Percentiles rank a stretch among this genome's conserved stretches.
Conservation (phyloP, 2,113 vertebrate species). For the Anhinga anhinga region DNA sequence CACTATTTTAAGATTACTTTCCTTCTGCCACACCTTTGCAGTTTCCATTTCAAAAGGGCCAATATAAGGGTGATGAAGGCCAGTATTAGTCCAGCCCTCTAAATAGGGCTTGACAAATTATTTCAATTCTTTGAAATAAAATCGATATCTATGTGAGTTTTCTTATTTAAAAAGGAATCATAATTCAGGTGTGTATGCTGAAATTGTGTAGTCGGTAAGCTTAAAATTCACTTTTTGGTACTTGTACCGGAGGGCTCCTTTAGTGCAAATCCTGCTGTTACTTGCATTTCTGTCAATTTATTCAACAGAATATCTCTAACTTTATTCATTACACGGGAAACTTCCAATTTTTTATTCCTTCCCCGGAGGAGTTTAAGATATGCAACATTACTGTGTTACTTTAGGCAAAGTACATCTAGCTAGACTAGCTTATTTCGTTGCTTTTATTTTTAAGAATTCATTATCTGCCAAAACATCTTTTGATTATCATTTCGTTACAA, state of each 20-base stretch:
- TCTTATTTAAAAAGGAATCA: neutral
- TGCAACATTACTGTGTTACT: neutral
- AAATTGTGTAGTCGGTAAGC: neutral
- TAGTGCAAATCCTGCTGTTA: neutral
- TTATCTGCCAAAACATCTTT: neutral
- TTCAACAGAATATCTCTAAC: neutral
- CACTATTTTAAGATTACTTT: neutral
- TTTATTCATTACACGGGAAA: neutral
- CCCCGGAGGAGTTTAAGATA: neutral
- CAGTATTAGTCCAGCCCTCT: neutral
- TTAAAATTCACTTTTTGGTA: neutral
- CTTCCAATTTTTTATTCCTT: neutral
- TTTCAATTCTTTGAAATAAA: neutral
- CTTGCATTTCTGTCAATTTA: neutral
- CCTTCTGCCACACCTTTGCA: neutral
- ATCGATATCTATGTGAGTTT: neutral
- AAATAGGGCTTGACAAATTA: neutral
- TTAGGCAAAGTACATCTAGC: neutral
- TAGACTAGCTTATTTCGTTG: neutral
- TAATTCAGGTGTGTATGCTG: neutral
- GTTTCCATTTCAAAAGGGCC: neutral
- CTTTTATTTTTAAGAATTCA: neutral
- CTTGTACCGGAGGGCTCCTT: neutral
- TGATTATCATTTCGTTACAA: neutral
- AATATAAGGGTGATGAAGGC: neutral